These are phyloP conservation scores for Apeltes quadracus DNA, from an alignment of 2,113 vertebrate genomes.

Conservation along the genomic window DNA sequence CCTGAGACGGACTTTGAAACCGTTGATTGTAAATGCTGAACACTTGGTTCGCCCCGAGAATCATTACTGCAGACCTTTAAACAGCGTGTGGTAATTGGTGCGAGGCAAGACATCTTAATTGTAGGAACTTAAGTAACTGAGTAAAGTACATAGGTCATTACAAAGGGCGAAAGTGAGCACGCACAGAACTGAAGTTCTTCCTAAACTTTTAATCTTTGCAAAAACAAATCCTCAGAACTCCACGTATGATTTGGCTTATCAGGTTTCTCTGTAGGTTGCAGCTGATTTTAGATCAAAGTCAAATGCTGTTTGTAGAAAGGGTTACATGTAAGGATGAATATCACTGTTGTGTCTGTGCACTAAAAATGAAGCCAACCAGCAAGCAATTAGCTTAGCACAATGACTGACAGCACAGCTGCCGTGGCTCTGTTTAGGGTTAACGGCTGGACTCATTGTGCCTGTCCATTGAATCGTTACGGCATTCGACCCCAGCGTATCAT, in stretches of 20 bases:
- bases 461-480: background rate
- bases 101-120: slow-evolving; percentile 59
- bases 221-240: slow-evolving; percentile 16
- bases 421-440: background rate
- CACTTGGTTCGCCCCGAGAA: slow-evolving; percentile 46
- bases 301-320: background rate
- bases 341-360: background rate
- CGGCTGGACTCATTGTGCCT: background rate
- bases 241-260: background rate
- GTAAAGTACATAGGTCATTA: slow-evolving; percentile 49
- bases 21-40: slow-evolving; percentile 53
- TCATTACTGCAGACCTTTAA: slow-evolving; percentile 51
- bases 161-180: slow-evolving; percentile 26
- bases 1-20: slow-evolving; percentile 52
- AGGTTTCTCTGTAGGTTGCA: background rate
- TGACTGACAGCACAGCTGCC: background rate
- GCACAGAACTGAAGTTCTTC: slow-evolving; percentile 31
- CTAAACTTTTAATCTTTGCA: slow-evolving; percentile 30
- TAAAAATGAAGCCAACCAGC: background rate
- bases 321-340: background rate
- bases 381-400: background rate
- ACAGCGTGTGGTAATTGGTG: slow-evolving; percentile 63
- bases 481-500: background rate
- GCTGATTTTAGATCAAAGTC: background rate
- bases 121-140: slow-evolving; percentile 45